These are phyloP conservation scores for Microcebus ravelobensis DNA, from an alignment of 2,113 vertebrate species.

Conservation along the genomic window DNA sequence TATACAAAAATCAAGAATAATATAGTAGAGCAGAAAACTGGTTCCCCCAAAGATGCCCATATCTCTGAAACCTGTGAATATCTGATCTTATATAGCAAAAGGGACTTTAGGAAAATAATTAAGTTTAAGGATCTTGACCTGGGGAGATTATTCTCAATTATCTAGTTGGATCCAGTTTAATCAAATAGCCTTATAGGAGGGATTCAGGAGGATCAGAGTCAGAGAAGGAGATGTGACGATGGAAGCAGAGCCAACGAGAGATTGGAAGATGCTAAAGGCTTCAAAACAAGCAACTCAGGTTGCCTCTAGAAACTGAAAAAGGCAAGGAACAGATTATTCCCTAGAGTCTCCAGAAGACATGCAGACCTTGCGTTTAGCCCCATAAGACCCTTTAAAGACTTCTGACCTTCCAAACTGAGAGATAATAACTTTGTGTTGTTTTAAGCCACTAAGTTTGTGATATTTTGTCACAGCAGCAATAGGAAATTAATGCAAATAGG, in stretches of 20 bases:
- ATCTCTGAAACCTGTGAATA: neutral
- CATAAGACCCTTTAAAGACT: neutral
- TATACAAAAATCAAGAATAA: neutral
- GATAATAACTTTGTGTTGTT: neutral
- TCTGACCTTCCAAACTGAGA: neutral
- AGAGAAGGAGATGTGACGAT: neutral
- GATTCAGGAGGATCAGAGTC: neutral
- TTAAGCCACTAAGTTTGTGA: neutral
- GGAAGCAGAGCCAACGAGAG: neutral
- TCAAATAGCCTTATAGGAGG: neutral
- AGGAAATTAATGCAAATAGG: neutral
- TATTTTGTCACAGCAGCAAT: neutral
- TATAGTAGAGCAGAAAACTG: neutral
- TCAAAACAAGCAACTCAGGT: neutral
- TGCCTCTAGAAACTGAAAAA: neutral
- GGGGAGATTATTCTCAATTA: neutral
- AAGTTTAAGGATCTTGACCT: neutral
- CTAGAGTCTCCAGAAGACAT: neutral
- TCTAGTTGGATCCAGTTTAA: neutral
- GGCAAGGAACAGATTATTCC: neutral
- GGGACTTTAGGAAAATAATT: neutral
- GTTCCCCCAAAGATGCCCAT: neutral
- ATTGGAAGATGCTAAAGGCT: neutral
- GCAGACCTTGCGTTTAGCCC: neutral
- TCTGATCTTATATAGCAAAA: neutral